Conservation (phyloP, 2,797 vertebrate species). For the Characodon lateralis region DNA sequence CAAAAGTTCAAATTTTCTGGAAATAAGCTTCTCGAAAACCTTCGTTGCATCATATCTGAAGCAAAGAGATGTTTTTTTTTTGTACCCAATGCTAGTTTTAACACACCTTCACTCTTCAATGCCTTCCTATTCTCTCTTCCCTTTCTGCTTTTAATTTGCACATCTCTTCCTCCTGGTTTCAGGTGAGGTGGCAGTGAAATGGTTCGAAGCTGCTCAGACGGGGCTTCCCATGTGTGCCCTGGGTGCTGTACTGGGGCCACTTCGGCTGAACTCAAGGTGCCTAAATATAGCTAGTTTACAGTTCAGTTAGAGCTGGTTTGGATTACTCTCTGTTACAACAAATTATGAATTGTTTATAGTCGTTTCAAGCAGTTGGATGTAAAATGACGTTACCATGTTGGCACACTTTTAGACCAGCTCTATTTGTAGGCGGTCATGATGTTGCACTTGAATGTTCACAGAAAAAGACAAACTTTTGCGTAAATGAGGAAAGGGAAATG, state of each 20-base stretch:
- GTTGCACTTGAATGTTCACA: not conserved
- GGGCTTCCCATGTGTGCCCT: conserved; percentile 95
- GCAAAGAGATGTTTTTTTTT: not conserved
- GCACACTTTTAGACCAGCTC: not conserved
- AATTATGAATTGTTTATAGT: not conserved
- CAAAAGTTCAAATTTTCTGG: not conserved
- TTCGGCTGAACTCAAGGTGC: conserved; percentile 86
- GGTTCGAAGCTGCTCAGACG: conserved; percentile 94
- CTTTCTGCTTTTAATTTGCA: conserved; percentile 7
- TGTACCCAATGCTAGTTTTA: not conserved
- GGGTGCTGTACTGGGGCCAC: conserved; percentile 88
- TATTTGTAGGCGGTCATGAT: not conserved
- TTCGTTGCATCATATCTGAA: not conserved
- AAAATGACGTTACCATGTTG: not conserved
- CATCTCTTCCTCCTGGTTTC: conserved; percentile 7
- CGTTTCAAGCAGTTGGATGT: not conserved
- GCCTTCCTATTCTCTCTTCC: not conserved
- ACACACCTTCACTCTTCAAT: not conserved
- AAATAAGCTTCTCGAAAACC: not conserved
- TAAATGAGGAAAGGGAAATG: not conserved
- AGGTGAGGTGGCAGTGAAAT: conserved; percentile 96
- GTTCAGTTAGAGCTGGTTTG: not conserved
- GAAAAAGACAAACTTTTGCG: not conserved
- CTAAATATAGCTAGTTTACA: not conserved
- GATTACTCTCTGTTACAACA: not conserved